These are phyloP conservation scores for Metopia argyrocephala DNA, from an alignment of 2,888 invertebrate genomes.

Conservation along the genomic window DNA sequence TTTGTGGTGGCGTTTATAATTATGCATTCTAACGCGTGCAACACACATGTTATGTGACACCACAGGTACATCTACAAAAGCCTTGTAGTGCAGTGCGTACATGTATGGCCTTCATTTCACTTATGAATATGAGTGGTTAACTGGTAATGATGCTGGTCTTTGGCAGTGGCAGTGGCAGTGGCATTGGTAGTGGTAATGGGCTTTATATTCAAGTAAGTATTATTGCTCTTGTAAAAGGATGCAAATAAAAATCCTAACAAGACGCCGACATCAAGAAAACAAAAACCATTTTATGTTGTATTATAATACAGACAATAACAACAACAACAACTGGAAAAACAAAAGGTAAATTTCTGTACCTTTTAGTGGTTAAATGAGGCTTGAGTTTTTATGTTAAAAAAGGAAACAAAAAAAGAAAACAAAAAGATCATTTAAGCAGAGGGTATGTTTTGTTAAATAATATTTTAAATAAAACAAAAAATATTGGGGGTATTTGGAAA, in stretches of 20 bases:
- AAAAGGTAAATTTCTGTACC: slow-evolving; percentile 28
- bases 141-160: not conserved
- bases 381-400: too few relatives aligned
- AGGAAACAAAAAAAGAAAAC: too few relatives aligned
- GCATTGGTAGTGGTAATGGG: slow-evolving; percentile 34
- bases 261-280: slow-evolving; percentile 36
- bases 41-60: slow-evolving; percentile 30
- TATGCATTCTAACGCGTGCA: slow-evolving; percentile 44
- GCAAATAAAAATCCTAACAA: slow-evolving; percentile 62
- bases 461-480: too few relatives aligned
- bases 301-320: slow-evolving; percentile 38
- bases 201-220: slow-evolving; percentile 62
- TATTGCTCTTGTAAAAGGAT: slow-evolving; percentile 65
- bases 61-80: not conserved
- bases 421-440: too few relatives aligned
- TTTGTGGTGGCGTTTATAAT: slow-evolving; percentile 31
- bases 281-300: slow-evolving; percentile 54
- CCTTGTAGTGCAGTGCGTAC: not conserved
- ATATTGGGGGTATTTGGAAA: too few relatives aligned
- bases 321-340: slow-evolving; percentile 9
- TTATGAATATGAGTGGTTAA: not conserved
- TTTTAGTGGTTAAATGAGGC: slow-evolving; percentile 42
- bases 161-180: not conserved
- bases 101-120: not conserved
- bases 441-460: too few relatives aligned